Base-by-base conservation (phyloP, 2,113 vertebrate genomes). In the Tenrec ecaudatus region DNA sequence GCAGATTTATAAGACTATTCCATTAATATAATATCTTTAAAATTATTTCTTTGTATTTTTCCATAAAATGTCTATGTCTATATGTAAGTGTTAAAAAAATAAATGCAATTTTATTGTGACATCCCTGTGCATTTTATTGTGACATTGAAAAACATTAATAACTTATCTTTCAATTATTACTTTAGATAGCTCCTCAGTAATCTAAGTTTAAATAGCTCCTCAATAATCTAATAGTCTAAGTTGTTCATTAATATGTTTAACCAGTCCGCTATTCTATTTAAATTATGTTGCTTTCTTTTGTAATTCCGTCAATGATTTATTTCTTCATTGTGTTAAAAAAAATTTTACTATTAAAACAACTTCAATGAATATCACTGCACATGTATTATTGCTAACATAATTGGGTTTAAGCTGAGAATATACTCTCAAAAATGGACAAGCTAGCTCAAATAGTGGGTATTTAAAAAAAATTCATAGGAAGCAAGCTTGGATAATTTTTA, bases 21-120 rank as follows among this genome's bases (percentile, higher is more conserved):
- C 17, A 22, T 53, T 10, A 10, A 53, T 53, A 53, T 14, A 53
- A 29, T 33, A 85, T 29, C 12, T 15, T 82, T 84, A 31, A 86
- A 71, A 36, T 2, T 23, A 57, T 92, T 88, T 84, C 89, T 83
- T 89, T 47, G 23, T 62, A 75, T 64, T 17, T 33, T 79, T 83
- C 23, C 11, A 87, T 9, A 75, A 33, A 68, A 85, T 73, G 85
- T 82, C 15, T 88, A 36, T 53, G 47, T 14, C 47, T 53, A 10
- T 53, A 53, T 86, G 5, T 29, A 14, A 69, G 23, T 36, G 15
- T 86, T 80, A 78, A 69, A 82, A 82, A 82, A 86, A 66, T n/a
- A 88, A 53, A 36, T 22, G 25, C 84, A 23, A 71, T 71, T 40
- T 60, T 40, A 57, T 90, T 77, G 25, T 81, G 27, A 47, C 2